Percentiles rank a stretch among this genome's conserved stretches.
Evolutionary conservation across 1,140 invertebrate species (phyloP).

Genomic region (Drosophila oshimai): DNA sequence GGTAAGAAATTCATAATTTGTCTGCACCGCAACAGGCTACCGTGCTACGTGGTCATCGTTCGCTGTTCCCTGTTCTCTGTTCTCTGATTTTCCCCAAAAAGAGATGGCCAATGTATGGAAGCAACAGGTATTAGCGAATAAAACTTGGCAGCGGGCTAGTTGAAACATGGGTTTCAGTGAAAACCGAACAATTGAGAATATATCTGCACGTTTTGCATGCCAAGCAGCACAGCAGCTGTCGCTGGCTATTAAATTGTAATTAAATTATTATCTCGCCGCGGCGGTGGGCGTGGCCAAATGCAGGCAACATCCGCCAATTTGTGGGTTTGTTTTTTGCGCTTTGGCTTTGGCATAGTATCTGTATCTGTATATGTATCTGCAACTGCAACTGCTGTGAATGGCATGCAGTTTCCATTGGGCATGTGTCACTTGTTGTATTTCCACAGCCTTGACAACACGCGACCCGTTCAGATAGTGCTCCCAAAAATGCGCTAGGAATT

Average conservation of each 20-base stretch:
- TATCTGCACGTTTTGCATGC: slow-evolving; percentile 28
- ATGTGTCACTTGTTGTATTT: slow-evolving; percentile 23
- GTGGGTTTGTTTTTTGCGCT: slow-evolving; percentile 24
- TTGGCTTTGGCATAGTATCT: no score
- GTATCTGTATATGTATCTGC: slow-evolving; percentile 3
- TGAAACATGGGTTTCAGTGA: slow-evolving; percentile 3
- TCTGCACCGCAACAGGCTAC: slow-evolving; percentile 51
- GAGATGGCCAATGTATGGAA: no score
- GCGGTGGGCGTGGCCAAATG: slow-evolving; percentile 32
- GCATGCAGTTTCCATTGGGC: slow-evolving; percentile 22
- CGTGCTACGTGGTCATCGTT: slow-evolving; percentile 57
- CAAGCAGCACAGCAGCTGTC: slow-evolving; percentile 34
- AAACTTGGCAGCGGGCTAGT: slow-evolving; percentile 21
- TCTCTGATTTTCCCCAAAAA: slow-evolving; percentile 8
- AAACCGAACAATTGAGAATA: slow-evolving; percentile 33
- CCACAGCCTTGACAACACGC: slow-evolving; percentile 36
- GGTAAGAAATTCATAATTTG: slow-evolving; percentile 66
- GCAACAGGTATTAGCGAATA: slow-evolving; percentile 30
- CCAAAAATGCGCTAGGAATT: slow-evolving; percentile 6
- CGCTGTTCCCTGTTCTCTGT: neutral
- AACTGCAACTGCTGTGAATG: slow-evolving; percentile 10
- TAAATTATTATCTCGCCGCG: slow-evolving; percentile 64
- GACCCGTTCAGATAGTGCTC: slow-evolving; percentile 19
- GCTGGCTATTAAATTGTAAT: slow-evolving; percentile 64
- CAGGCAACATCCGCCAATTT: slow-evolving; percentile 68